phyloP scores from a whole-genome alignment of 2,888 invertebrate genomes.

The Tinea semifulvella region DNA sequence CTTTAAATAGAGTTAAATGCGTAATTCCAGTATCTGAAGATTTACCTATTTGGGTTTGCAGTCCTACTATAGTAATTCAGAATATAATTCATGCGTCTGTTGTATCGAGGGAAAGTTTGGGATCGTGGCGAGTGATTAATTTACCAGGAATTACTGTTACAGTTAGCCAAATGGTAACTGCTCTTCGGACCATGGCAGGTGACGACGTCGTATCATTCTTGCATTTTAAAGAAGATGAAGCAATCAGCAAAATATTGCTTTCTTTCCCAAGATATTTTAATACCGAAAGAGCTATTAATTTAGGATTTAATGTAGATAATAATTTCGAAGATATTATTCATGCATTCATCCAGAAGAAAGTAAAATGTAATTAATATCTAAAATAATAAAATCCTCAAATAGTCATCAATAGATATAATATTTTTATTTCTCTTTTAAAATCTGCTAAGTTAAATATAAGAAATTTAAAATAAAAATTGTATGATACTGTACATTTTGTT shows the following conservation, averaged over 20 bases:
- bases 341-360: constrained; percentile 34
- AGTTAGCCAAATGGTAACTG: constrained; percentile 35
- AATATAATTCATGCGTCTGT: constrained; percentile 13
- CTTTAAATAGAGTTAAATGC: constrained; percentile 33
- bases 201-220: constrained; percentile 31
- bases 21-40: constrained; percentile 18
- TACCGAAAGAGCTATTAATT: constrained; percentile 31
- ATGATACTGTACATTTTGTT: too few species aligned
- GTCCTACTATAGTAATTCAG: constrained; percentile 26
- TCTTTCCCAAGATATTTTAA: constrained; percentile 41
- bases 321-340: constrained; percentile 38
- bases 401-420: too few species aligned
- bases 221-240: constrained; percentile 30
- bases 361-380: too few species aligned
- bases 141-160: constrained; percentile 43
- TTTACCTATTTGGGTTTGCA: constrained; percentile 19
- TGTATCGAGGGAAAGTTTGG: neutral
- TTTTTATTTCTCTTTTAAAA: too few species aligned
- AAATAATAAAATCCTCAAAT: too few species aligned
- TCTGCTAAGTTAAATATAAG: too few species aligned
- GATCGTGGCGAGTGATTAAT: constrained; percentile 24
- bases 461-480: too few species aligned
- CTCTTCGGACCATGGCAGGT: constrained; percentile 38
- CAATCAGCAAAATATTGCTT: constrained; percentile 34
- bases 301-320: constrained; percentile 40